Conservation (phyloP, 2,113 vertebrate species). For the Siniperca knerii region DNA sequence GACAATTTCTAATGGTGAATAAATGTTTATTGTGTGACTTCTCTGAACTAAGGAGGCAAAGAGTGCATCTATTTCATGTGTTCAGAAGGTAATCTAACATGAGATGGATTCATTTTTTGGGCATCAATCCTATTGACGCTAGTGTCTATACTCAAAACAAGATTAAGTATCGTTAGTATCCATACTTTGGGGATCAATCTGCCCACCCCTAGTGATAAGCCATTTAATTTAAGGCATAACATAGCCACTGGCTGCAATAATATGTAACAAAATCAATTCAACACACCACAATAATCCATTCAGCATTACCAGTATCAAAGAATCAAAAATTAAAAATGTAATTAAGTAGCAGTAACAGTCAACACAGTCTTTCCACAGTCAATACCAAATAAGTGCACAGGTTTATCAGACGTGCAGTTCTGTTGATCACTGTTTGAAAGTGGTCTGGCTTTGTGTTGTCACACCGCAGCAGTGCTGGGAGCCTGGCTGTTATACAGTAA, state of each 20-base stretch:
- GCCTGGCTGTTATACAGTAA: not conserved
- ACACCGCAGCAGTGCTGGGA: not conserved
- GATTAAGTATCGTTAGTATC: not conserved
- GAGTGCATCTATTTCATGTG: too few relatives aligned
- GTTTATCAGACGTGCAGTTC: not conserved
- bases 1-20: too few relatives aligned
- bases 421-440: conserved; percentile 6
- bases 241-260: not conserved
- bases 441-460: not conserved
- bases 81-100: not conserved
- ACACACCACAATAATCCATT: not conserved
- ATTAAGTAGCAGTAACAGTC: not conserved
- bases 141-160: not conserved
- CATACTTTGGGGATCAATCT: not conserved
- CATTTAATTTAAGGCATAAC: not conserved
- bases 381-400: conserved; percentile 15
- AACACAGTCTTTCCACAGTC: not conserved
- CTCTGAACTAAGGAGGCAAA: too few relatives aligned
- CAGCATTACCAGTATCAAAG: not conserved
- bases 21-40: not conserved
- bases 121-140: not conserved
- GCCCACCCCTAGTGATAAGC: too few relatives aligned
- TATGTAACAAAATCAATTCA: not conserved
- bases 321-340: conserved; percentile 14
- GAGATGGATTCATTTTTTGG: not conserved